These are phyloP conservation scores for Porphyrio hochstetteri DNA, from an alignment of 2,113 vertebrate species.

Conservation along the genomic window DNA sequence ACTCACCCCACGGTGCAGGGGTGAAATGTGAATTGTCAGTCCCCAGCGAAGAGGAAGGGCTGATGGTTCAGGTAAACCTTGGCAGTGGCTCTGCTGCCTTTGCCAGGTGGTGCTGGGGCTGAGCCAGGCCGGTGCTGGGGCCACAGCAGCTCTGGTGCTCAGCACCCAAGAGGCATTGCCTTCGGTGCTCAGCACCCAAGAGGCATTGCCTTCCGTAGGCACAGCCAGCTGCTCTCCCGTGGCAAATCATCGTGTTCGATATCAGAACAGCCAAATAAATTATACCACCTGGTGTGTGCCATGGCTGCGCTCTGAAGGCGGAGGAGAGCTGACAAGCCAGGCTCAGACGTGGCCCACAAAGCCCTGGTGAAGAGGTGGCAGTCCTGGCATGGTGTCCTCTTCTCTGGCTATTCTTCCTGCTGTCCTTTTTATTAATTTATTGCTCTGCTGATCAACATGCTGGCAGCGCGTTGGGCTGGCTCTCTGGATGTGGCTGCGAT, in stretches of 20 bases:
- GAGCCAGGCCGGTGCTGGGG: neutral
- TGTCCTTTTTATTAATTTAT: neutral
- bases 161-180: neutral
- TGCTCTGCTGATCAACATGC: neutral
- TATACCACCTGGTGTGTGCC: rapidly evolving
- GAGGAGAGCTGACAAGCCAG: rapidly evolving
- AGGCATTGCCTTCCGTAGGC: neutral
- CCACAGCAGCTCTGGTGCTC: rapidly evolving
- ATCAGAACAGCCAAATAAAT: neutral
- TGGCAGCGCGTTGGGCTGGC: neutral
- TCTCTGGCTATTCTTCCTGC: rapidly evolving
- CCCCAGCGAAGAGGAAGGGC: neutral
- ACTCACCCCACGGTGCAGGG: neutral
- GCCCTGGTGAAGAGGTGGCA: neutral
- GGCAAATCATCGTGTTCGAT: rapidly evolving
- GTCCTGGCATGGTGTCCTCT: neutral
- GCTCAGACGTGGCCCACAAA: rapidly evolving
- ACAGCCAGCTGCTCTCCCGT: rapidly evolving
- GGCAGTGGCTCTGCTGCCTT: neutral
- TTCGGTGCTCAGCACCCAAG: neutral
- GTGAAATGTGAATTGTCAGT: rapidly evolving
- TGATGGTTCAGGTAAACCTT: neutral
- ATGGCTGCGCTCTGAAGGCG: neutral
- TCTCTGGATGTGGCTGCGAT: rapidly evolving
- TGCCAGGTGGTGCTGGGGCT: neutral